Evolutionary conservation across 2,888 invertebrate genomes (phyloP).

Genomic region (Allacma fusca): DNA sequence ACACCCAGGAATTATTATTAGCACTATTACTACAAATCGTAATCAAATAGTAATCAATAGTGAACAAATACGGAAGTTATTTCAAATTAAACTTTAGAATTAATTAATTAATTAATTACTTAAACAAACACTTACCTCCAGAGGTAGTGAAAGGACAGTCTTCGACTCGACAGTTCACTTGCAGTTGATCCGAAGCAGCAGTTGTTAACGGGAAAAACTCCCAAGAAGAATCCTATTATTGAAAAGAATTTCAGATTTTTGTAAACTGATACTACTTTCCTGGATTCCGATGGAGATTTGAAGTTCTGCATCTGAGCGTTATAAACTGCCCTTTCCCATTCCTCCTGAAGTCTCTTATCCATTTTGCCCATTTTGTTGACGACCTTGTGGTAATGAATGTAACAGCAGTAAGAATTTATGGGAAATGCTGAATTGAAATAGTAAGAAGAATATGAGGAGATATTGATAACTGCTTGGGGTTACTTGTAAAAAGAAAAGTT

Average conservation of each 20-base stretch:
- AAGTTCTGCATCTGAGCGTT: not conserved
- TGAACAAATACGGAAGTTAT: too few relatives aligned
- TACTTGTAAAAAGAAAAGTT: too few relatives aligned
- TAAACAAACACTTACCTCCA: slow-evolving; percentile 18
- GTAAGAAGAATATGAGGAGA: not conserved
- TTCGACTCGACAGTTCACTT: not conserved
- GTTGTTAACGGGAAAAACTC: slow-evolving; percentile 33
- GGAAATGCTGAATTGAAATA: too few relatives aligned
- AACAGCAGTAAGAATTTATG: too few relatives aligned
- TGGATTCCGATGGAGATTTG: not conserved
- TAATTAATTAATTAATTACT: too few relatives aligned
- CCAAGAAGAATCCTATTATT: slow-evolving; percentile 20
- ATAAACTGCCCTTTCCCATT: not conserved
- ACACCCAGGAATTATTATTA: too few relatives aligned
- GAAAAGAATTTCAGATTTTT: slow-evolving; percentile 8
- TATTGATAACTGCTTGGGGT: not conserved
- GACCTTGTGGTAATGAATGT: too few relatives aligned
- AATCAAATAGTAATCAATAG: too few relatives aligned
- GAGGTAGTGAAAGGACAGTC: not conserved
- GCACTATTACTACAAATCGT: too few relatives aligned
- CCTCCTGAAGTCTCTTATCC: not conserved
- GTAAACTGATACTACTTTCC: slow-evolving; percentile 18
- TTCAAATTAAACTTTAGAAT: too few relatives aligned
- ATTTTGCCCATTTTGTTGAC: too few relatives aligned
- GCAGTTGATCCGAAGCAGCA: not conserved